Conservation (phyloP, 64 coral and sea anemone species). For the Acropora yongei region DNA sequence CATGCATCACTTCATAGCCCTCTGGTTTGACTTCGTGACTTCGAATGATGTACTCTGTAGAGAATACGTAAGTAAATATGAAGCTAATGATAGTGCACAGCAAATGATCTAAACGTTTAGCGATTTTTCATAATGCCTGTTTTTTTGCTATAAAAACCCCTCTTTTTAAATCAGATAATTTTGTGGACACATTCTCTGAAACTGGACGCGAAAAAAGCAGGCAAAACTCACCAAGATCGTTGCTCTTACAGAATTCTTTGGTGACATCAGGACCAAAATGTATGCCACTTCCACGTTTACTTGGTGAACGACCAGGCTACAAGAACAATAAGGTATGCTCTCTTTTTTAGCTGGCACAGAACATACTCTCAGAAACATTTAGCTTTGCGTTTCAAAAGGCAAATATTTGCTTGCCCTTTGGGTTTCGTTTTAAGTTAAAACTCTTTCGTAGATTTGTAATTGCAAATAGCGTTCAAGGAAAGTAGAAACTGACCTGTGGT, state of each 20-base stretch:
- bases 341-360: too few relatives aligned
- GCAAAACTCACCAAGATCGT: conserved; percentile 81
- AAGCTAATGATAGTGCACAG: background rate
- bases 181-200: background rate
- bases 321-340: background rate
- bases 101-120: too few relatives aligned
- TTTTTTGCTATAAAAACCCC: too few relatives aligned
- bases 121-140: too few relatives aligned
- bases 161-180: too few relatives aligned
- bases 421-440: too few relatives aligned
- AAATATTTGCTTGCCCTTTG: background rate
- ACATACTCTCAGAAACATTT: background rate
- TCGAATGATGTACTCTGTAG: conserved; percentile 88
- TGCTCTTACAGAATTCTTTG: conserved; percentile 83
- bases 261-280: conserved; percentile 99
- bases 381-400: background rate
- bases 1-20: conserved; percentile 92
- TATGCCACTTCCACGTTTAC: conserved; percentile 95
- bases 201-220: background rate
- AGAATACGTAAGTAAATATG: background rate
- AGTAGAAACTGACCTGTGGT: conserved; percentile 51
- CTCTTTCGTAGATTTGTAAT: too few relatives aligned
- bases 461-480: background rate
- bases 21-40: conserved; percentile 98
- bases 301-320: conserved; percentile 89